phyloP scores from a whole-genome alignment of 2,797 vertebrate species.

The Dermochelys coriacea region DNA sequence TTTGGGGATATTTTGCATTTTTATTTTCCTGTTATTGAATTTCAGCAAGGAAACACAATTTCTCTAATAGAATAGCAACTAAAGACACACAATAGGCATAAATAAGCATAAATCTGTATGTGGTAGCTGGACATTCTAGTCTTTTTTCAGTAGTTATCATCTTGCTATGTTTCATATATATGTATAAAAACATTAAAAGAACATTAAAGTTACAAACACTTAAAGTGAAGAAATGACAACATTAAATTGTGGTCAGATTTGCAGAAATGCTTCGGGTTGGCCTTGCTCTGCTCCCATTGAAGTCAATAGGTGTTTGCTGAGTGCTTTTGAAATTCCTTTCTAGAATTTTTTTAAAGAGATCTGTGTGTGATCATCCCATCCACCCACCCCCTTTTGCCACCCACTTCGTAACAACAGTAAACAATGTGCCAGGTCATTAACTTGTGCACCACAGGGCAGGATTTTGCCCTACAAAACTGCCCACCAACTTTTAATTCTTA shows the following conservation, averaged over 20 bases:
- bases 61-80: not conserved
- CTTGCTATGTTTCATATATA: not conserved
- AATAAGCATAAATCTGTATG: not conserved
- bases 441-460: not conserved
- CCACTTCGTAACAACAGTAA: conserved; percentile 14
- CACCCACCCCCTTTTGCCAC: not conserved
- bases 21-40: not conserved
- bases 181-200: not conserved
- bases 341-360: not conserved
- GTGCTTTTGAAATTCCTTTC: not conserved
- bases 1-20: not conserved
- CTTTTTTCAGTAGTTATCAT: not conserved
- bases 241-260: not conserved
- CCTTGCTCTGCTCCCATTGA: not conserved
- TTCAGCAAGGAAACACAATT: not conserved
- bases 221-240: not conserved
- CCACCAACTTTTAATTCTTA: conserved; percentile 29
- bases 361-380: not conserved
- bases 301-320: conserved; percentile 7
- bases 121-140: not conserved
- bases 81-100: not conserved
- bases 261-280: not conserved
- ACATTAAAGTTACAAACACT: not conserved
- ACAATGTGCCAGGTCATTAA: not conserved
- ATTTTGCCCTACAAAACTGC: not conserved